phyloP scores from a whole-genome alignment of 2,888 invertebrate species.

The Hydraecia micacea region DNA sequence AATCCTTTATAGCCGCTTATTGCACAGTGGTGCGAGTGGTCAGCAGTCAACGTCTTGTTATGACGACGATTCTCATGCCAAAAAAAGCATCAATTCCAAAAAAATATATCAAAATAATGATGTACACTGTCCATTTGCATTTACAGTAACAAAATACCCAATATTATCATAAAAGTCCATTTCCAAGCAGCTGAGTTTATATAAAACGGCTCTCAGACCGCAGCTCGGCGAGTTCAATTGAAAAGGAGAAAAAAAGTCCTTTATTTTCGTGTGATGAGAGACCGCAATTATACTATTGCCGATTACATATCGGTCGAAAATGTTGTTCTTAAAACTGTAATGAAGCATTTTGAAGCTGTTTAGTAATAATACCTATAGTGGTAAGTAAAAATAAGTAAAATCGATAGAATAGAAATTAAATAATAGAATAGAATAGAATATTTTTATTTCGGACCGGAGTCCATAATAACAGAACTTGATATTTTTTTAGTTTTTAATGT shows the following conservation, averaged over 20 bases:
- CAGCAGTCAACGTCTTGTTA: not conserved
- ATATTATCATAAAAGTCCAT: constrained; percentile 36
- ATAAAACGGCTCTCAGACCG: constrained; percentile 68
- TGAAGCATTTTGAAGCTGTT: not conserved
- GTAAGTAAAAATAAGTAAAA: not conserved
- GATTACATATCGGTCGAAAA: constrained; percentile 48
- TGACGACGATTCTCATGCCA: not conserved
- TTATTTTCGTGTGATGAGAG: constrained; percentile 62
- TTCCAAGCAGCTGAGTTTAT: constrained; percentile 70
- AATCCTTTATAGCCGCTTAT: not conserved
- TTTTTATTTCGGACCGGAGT: too few relatives aligned
- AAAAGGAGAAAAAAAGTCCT: constrained; percentile 47
- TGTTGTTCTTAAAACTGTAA: constrained; percentile 1
- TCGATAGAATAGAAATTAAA: not conserved
- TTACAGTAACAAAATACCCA: constrained; percentile 22
- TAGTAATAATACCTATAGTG: too few relatives aligned
- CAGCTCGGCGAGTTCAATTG: constrained; percentile 46
- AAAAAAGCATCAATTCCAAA: not conserved
- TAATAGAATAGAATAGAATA: too few relatives aligned
- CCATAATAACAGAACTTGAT: not conserved
- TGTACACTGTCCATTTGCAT: not conserved
- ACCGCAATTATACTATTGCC: constrained; percentile 71
- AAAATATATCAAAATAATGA: constrained; percentile 5
- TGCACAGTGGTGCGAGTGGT: not conserved
- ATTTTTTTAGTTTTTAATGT: not conserved